Base-by-base conservation (phyloP, 64 coral and sea anemone genomes). In the Porites australiensis region DNA sequence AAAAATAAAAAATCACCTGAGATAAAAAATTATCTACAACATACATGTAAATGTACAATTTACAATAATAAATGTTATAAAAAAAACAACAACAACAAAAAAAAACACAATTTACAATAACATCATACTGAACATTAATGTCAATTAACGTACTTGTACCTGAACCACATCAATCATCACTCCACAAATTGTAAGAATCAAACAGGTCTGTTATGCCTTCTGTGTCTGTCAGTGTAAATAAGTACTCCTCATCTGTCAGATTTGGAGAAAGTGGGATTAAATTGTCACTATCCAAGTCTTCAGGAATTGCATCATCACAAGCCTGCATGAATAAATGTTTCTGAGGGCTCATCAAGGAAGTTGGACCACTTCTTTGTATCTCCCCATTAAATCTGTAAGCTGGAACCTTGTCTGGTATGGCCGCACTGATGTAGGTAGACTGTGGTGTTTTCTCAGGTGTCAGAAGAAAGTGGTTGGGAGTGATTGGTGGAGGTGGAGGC, bases 201-300 rank as follows among this genome's bases (percentile, higher is more conserved):
- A 96, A 99, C 21, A 99, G 82, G 84, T 96, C 94, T 60, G 91
- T 60, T 19, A 98, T 93, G 18, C 97, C 97, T 77, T 98, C 98
- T 54, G 88, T 93, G 82, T 99, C 94, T 70, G 76, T 90, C 48
- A 99, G 55, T 61, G 92, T 99, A 65, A 94, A 94, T 8, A 99
- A 88, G 23, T 99, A 93, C 22, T 96, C 94, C 22, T 91, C 91
- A 14, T 98, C 93, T 74, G 94, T 93, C 1, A 93, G 81, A 57
- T 23, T 85, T 46, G 98, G 94, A 37, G 94, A 96, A 7, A 96
- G 81, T 12, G 77, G 78, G 68, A 96, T 93, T 47, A 99, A 77
- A 60, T 86, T 69, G 54, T 98, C 94, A 7, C 82, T 66, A 59
- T 96, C 91, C 62, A 95, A 84, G 19, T 99, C 98, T 64, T 87